Base-by-base conservation (phyloP, 2,888 invertebrate genomes). In the Lasioglossum lativentre region DNA sequence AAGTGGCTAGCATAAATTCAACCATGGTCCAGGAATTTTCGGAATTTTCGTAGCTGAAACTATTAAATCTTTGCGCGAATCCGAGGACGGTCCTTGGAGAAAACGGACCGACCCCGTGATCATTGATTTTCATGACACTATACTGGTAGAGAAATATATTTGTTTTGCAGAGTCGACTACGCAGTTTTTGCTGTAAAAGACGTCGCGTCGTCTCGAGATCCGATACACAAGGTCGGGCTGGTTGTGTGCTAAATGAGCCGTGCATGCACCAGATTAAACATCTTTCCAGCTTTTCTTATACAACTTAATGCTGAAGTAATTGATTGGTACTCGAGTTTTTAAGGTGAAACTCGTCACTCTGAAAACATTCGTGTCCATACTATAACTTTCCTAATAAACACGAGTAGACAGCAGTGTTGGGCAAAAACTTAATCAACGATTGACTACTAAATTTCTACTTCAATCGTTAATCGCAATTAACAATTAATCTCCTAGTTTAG, bases 1-100 rank as follows among this genome's bases (percentile, higher is more conserved):
- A 68, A 68, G 68, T 68, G 68, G 38, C 68, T 12, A 40, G 38
- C 38, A 68, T 68, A 68, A 68, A 68, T 68, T 2, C 38, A 23
- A 38, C 38, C 19, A 68, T 38, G 68, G 23, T 23, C 12, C 23
- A 40, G 23, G n/a, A 38, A 68, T 68, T 68, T 30, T 68, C 23
- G 38, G 38, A 68, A 68, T 38, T 68, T 68, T 38, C 38, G 19
- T 23, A 23, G 38, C 30, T 23, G 68, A n/a, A 38, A 68, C 38
- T 68, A 23, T 68, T 34, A 34, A 68, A 38, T 52, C 74, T 56
- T 23, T 66, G 19, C 19, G 66, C 6, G 16, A 66, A 16, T 30
- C n/a, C 30, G 30, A 66, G 34, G 66, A 34, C 30, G 16, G 16
- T 66, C 66, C 16, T 34, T 34, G 34, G 8, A 3, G 30, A 19